phyloP scores from a whole-genome alignment of 1,140 invertebrate genomes.

The Caerostris extrusa region DNA sequence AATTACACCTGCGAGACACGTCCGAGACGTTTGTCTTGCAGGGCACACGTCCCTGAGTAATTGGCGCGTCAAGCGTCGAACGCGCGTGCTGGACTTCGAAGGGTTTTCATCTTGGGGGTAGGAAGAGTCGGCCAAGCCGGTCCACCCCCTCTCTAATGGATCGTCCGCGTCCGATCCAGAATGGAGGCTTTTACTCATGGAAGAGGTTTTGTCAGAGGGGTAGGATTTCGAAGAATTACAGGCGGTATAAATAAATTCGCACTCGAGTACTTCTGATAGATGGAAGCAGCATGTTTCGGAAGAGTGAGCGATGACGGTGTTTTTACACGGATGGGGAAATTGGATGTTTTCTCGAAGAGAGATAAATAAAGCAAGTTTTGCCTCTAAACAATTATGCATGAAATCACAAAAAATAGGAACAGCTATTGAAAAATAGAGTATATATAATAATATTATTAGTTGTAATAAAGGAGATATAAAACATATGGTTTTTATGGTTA shows the following conservation, averaged over 20 bases:
- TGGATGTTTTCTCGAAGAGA: too few relatives aligned
- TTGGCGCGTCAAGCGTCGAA: constrained; percentile 65
- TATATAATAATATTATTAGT: too few relatives aligned
- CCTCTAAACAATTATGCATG: too few relatives aligned
- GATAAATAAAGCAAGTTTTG: too few relatives aligned
- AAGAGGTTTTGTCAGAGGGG: constrained; percentile 48
- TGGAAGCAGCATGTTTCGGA: neutral
- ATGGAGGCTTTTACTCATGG: constrained; percentile 48
- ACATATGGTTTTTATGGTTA: too few relatives aligned
- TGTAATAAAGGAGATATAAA: too few relatives aligned
- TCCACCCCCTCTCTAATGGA: constrained; percentile 17
- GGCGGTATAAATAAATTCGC: constrained; percentile 45
- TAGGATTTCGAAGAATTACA: constrained; percentile 25
- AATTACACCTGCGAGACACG: constrained; percentile 73
- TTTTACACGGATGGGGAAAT: neutral
- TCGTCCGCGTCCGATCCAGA: constrained; percentile 37
- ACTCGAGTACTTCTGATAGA: neutral
- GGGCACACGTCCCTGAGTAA: constrained; percentile 69
- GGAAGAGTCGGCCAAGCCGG: neutral
- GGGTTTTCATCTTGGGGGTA: constrained; percentile 42
- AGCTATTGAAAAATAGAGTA: too few relatives aligned
- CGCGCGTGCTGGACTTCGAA: constrained; percentile 58
- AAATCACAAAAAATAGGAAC: too few relatives aligned
- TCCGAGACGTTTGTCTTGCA: constrained; percentile 67
- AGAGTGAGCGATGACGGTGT: neutral